These are phyloP conservation scores for Hyposoter dolosus DNA, from an alignment of 2,888 invertebrate species.

Conservation along the genomic window DNA sequence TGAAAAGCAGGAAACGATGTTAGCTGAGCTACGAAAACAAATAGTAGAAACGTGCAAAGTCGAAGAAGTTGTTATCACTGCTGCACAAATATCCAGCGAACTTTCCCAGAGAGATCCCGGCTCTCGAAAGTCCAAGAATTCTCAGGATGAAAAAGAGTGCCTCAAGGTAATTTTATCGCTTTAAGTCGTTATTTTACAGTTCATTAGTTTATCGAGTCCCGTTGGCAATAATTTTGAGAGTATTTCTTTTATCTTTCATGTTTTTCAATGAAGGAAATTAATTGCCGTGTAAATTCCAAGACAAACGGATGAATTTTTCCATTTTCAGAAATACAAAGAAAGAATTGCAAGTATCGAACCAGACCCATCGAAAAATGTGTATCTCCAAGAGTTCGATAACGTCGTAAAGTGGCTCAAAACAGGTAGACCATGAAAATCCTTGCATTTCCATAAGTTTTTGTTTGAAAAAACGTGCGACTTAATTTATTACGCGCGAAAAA, in stretches of 20 bases:
- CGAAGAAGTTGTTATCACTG: conserved; percentile 67
- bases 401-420: conserved; percentile 30
- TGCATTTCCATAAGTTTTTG: background rate
- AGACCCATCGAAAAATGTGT: conserved; percentile 24
- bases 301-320: background rate
- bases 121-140: conserved; percentile 33
- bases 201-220: background rate
- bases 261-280: too few species aligned
- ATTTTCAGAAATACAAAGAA: conserved; percentile 39
- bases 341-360: conserved; percentile 25
- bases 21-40: conserved; percentile 71
- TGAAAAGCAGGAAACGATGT: conserved; percentile 67
- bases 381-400: conserved; percentile 47
- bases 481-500: background rate
- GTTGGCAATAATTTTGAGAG: background rate
- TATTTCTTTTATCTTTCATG: too few species aligned
- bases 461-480: background rate
- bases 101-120: background rate
- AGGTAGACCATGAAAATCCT: background rate
- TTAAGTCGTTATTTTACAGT: background rate
- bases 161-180: conserved; percentile 26
- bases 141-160: background rate
- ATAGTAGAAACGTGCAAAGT: conserved; percentile 70
- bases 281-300: background rate
- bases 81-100: conserved; percentile 51